Percentiles rank a stretch among this genome's conserved stretches.
phyloP scores from a whole-genome alignment of 2,888 invertebrate genomes.

The Pterostichus madidus region DNA sequence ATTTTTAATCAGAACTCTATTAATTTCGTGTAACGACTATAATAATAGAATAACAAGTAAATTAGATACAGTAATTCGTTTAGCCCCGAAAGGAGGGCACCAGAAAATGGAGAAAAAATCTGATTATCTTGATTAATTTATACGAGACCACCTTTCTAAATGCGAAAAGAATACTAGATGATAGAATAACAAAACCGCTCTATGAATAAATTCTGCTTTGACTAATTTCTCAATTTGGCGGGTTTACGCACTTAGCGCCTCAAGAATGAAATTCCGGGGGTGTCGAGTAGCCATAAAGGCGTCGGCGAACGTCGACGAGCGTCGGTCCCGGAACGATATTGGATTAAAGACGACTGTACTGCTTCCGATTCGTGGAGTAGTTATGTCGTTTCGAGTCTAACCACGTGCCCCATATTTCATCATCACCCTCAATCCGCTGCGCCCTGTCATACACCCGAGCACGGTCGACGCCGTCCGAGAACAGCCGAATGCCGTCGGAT shows the following conservation, averaged over 20 bases:
- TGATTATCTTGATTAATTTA: constrained; percentile 45
- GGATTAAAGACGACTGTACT: constrained; percentile 64
- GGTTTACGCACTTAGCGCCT: constrained; percentile 30
- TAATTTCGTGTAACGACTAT: constrained; percentile 4
- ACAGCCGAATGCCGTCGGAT: constrained; percentile 74
- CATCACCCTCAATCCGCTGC: constrained; percentile 77
- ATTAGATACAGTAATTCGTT: constrained; percentile 33
- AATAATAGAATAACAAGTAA: constrained; percentile 36
- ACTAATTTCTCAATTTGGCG: constrained; percentile 53
- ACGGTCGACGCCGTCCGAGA: constrained; percentile 71
- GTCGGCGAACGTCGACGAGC: constrained; percentile 10
- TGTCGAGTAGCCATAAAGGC: constrained; percentile 50
- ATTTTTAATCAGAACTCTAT: constrained; percentile 30
- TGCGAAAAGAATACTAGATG: constrained; percentile 17
- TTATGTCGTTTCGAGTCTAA: constrained; percentile 86
- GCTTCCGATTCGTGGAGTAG: constrained; percentile 77
- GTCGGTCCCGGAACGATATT: constrained; percentile 58
- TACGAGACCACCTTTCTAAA: constrained; percentile 14
- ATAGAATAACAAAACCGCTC: constrained; percentile 18
- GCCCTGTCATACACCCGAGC: constrained; percentile 69
- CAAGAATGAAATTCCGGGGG: constrained; percentile 31
- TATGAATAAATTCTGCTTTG: constrained; percentile 51
- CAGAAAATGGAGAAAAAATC: constrained; percentile 45
- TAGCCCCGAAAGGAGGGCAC: neutral
- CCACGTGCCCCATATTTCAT: constrained; percentile 88